Percentiles rank a stretch among this genome's conserved stretches.
Evolutionary conservation across 2,888 invertebrate genomes (phyloP).

Genomic region (Oeneis ivallda): DNA sequence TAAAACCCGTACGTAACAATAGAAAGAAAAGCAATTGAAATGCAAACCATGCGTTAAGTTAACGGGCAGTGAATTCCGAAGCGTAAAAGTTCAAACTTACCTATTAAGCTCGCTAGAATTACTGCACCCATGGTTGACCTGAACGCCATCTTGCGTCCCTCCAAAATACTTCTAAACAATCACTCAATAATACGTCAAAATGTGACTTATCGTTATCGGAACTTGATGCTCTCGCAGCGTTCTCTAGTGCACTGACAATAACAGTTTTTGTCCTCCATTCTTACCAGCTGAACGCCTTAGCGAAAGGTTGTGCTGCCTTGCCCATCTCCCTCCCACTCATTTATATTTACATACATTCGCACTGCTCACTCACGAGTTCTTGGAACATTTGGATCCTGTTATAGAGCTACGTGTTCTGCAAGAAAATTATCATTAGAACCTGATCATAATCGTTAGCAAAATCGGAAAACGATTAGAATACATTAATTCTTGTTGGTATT

Average conservation of each 20-base stretch:
- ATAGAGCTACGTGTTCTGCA: slow-evolving; percentile 72
- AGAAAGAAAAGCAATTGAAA: slow-evolving; percentile 27
- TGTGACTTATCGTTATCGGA: slow-evolving; percentile 62
- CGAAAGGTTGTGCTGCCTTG: slow-evolving; percentile 69
- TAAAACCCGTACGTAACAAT: not conserved
- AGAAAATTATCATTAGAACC: slow-evolving; percentile 57
- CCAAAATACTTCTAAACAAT: slow-evolving; percentile 56
- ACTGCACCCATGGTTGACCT: slow-evolving; percentile 58
- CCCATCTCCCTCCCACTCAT: slow-evolving; percentile 54
- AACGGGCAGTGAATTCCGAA: slow-evolving; percentile 30
- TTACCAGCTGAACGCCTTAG: slow-evolving; percentile 64
- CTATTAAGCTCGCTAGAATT: slow-evolving; percentile 66
- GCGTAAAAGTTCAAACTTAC: slow-evolving; percentile 54
- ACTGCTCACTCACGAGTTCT: slow-evolving; percentile 50
- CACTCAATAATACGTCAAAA: slow-evolving; percentile 63
- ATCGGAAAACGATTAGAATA: not conserved
- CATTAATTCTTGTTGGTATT: not conserved
- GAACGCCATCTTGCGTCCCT: slow-evolving; percentile 69
- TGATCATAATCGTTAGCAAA: slow-evolving; percentile 25
- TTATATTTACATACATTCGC: slow-evolving; percentile 46
- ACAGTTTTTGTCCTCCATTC: slow-evolving; percentile 73
- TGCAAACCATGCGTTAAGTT: slow-evolving; percentile 22
- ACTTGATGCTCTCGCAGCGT: slow-evolving; percentile 69
- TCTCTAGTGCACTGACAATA: slow-evolving; percentile 73
- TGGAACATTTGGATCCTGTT: slow-evolving; percentile 67